These are phyloP conservation scores for Antigone vipio DNA, from an alignment of 2,113 vertebrate genomes.

Conservation along the genomic window DNA sequence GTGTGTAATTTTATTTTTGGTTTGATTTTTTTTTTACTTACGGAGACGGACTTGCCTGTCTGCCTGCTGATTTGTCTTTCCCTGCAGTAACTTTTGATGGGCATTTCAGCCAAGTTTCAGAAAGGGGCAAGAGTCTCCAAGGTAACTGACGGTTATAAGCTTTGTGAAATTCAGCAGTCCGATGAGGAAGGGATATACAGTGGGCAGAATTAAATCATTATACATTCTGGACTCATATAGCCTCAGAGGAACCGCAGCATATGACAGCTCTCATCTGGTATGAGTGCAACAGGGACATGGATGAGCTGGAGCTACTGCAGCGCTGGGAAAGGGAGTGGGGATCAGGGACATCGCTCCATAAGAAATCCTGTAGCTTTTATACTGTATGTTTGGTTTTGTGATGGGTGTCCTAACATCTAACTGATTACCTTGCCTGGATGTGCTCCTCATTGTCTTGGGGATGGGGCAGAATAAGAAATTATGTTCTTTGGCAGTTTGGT, in stretches of 20 bases:
- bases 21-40: not conserved
- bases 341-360: not conserved
- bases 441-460: not conserved
- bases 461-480: not conserved
- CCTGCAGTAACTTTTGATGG: not conserved
- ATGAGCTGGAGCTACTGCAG: not conserved
- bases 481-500: not conserved
- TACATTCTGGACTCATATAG: not conserved
- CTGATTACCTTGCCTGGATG: not conserved
- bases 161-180: not conserved
- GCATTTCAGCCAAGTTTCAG: not conserved
- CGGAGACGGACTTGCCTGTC: not conserved
- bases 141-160: not conserved
- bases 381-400: not conserved
- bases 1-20: not conserved
- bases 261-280: not conserved
- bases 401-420: not conserved
- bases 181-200: not conserved
- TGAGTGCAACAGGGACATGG: not conserved
- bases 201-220: not conserved
- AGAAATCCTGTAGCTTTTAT: not conserved
- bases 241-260: not conserved
- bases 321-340: not conserved
- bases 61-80: not conserved
- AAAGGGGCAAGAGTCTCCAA: not conserved